Evolutionary conservation across 1,140 invertebrate genomes (phyloP).

Genomic region (Zaprionus gabonicus): DNA sequence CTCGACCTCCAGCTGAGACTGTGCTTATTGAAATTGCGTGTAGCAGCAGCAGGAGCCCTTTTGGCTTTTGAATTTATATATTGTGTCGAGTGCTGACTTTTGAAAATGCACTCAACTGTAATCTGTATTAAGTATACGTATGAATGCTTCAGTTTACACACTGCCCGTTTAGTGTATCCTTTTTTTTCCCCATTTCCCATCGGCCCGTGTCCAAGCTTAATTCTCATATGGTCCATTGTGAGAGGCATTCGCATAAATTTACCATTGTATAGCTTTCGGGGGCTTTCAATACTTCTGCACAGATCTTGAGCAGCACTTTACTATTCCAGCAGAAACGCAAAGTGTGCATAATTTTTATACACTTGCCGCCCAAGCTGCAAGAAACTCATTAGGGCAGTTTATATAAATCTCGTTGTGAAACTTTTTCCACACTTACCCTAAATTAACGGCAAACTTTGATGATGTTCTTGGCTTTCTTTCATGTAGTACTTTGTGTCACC

Average conservation of each 20-base stretch:
- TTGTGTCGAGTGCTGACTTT: conserved; percentile 75
- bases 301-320: conserved; percentile 15
- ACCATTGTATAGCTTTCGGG: conserved; percentile 41
- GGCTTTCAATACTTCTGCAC: neutral
- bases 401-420: conserved; percentile 73
- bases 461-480: conserved; percentile 31
- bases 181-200: neutral
- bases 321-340: conserved; percentile 51
- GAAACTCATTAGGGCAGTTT: conserved; percentile 69
- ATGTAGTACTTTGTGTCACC: conserved; percentile 5
- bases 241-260: conserved; percentile 42
- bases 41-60: conserved; percentile 12
- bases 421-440: conserved; percentile 73
- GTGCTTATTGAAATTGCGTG: conserved; percentile 67
- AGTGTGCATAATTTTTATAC: conserved; percentile 48
- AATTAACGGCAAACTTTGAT: conserved; percentile 74
- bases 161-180: conserved; percentile 35
- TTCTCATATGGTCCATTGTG: conserved; percentile 21
- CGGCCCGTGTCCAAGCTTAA: conserved; percentile 24
- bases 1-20: conserved; percentile 65
- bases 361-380: conserved; percentile 30
- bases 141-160: neutral
- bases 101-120: conserved; percentile 75
- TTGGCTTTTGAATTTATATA: conserved; percentile 75
- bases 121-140: conserved; percentile 65